These are phyloP conservation scores for Alcedo atthis DNA, from an alignment of 2,797 vertebrate species.

Conservation along the genomic window DNA sequence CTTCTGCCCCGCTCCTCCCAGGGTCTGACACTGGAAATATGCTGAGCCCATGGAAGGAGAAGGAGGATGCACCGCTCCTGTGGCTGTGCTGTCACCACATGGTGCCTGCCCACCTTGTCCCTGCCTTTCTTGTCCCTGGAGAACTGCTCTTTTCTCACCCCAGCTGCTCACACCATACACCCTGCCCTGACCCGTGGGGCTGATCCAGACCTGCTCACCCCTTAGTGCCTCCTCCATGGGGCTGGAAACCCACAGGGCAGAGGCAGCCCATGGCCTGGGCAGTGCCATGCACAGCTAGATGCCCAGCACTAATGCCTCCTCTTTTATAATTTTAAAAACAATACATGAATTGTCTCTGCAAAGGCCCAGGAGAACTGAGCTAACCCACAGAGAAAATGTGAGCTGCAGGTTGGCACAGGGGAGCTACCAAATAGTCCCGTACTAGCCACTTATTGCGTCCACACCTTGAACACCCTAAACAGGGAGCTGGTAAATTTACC, in stretches of 20 bases:
- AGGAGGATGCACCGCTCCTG: neutral
- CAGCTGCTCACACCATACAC: neutral
- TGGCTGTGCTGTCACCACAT: neutral
- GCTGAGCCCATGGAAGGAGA: neutral
- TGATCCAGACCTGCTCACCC: neutral
- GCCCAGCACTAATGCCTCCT: neutral
- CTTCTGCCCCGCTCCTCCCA: neutral
- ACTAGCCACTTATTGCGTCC: neutral
- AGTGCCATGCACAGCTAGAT: neutral
- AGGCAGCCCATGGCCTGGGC: neutral
- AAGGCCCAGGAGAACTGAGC: neutral
- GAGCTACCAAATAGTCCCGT: neutral
- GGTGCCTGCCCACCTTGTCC: neutral
- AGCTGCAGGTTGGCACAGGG: neutral
- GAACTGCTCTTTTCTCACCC: neutral
- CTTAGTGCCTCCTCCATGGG: neutral
- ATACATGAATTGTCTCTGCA: neutral
- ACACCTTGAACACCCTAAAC: neutral
- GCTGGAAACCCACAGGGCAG: neutral
- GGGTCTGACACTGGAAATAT: neutral
- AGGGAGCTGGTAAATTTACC: neutral
- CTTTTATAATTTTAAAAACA: neutral
- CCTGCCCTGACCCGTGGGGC: neutral
- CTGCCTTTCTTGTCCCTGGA: neutral
- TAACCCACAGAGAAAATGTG: neutral